Percentiles rank a stretch among this genome's conserved stretches.
Conservation (phyloP, 2,113 vertebrate species). For the Danionella cerebrum region DNA sequence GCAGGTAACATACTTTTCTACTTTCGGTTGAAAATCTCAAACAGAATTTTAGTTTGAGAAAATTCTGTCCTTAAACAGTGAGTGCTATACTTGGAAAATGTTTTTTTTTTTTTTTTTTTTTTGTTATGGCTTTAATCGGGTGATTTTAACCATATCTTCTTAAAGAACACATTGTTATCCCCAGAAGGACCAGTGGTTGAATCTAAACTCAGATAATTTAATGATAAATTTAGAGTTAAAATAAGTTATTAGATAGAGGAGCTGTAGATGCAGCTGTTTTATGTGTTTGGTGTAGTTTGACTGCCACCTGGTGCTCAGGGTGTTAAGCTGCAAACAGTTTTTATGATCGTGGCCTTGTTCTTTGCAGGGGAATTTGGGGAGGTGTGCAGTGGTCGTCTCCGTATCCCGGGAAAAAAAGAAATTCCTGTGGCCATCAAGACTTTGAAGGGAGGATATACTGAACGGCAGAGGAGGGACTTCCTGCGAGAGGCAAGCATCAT, state of each 20-base stretch:
- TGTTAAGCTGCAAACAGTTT: not conserved
- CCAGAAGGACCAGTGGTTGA: not conserved
- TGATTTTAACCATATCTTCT: too few relatives aligned
- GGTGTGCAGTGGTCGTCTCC: conserved; percentile 88
- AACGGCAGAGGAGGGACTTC: conserved; percentile 87
- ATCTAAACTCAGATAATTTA: conserved; percentile 18
- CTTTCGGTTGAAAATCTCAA: too few relatives aligned
- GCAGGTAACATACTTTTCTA: conserved; percentile 67
- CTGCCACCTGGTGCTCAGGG: conserved; percentile 48
- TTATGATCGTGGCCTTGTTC: not conserved
- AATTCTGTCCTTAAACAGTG: too few relatives aligned
- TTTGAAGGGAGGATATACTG: conserved; percentile 86
- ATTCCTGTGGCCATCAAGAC: conserved; percentile 95
- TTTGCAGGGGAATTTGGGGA: conserved; percentile 91
- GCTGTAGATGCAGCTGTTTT: too few relatives aligned
- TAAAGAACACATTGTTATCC: conserved; percentile 1
- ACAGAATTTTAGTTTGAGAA: too few relatives aligned
- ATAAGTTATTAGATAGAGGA: too few relatives aligned
- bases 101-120: too few relatives aligned
- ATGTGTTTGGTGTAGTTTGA: not conserved
- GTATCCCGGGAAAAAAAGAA: conserved; percentile 83
- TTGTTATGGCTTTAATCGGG: not conserved
- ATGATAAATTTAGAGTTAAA: too few relatives aligned
- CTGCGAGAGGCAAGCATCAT: conserved; percentile 93
- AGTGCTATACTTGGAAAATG: too few relatives aligned